Evolutionary conservation across 2,888 invertebrate species (phyloP), one percentile per base, ranked within the genome.

Genomic region (Stenurella melanura): DNA sequence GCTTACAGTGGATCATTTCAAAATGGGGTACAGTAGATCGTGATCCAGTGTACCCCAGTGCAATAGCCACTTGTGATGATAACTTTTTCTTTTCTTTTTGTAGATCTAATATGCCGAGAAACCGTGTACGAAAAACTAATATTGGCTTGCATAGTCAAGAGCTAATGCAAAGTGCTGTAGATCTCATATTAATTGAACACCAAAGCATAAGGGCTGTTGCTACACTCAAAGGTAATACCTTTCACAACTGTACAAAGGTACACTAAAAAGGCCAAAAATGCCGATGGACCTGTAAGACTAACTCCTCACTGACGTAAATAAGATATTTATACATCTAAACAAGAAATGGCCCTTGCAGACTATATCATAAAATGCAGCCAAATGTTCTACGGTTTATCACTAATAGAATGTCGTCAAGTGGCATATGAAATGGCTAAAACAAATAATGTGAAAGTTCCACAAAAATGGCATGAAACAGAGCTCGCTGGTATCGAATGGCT

Each of bases 291-390:
- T 18, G 57, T 57, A 11, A n/a, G 57, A 18, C 57, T 57, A 19
- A 57, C 57, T 17, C 57, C 57, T 17, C 17, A 57, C 19, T n/a
- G n/a, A 17, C 10, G 18, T 57, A 2, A 57, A 19, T 19, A 57
- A 57, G 19, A 57, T 57, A 57, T 57, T 57, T n/a, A n/a, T 17
- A 57, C 57, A 17, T n/a, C 11, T 57, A 18, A 57, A 18, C 57
- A 57, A 11, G 57, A 57, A 17, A 17, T 17, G 17, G 57, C 57
- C 18, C 19, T 57, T 17, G 6, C 17, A 57, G 18, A 18, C 12
- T 56, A 57, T 57, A 57, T 57, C 19, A 57, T 57, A 57, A 57
- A 57, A 18, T 57, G 57, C 18, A 57, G 57, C 19, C 57, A 57
- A 57, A 57, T 17, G 57, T 57, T 57, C 17, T 57, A 57, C 19